These are phyloP conservation scores for Gymnobelideus leadbeateri DNA, from an alignment of 2,113 vertebrate species.

Conservation along the genomic window DNA sequence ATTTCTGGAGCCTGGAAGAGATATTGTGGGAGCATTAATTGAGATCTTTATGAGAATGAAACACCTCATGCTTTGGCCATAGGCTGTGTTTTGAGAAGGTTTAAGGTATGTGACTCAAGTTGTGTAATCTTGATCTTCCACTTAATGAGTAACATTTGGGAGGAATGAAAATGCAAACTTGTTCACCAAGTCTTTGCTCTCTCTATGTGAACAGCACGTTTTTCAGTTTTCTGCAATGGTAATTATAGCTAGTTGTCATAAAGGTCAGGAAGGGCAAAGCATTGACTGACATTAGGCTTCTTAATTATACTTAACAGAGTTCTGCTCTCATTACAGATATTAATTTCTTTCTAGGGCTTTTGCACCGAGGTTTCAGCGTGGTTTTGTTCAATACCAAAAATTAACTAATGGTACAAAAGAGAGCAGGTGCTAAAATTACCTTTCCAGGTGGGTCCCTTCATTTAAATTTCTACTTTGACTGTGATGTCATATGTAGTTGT, in stretches of 20 bases:
- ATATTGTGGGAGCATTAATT: background rate
- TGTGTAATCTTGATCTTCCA: background rate
- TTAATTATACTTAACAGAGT: background rate
- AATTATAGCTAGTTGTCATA: background rate
- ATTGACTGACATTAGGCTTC: background rate
- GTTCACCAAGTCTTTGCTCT: background rate
- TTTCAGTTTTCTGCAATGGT: background rate
- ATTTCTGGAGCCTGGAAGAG: background rate
- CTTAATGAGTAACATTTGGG: background rate
- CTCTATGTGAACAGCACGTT: background rate
- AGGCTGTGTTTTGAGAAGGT: background rate
- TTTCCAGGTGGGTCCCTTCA: background rate
- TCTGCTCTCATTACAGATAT: background rate
- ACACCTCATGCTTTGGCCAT: background rate
- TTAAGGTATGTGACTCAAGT: background rate
- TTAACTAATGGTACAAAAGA: slow-evolving; percentile 30
- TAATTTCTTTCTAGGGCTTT: background rate
- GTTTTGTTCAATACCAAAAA: slow-evolving; percentile 30
- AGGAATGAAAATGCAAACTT: background rate
- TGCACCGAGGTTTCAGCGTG: slow-evolving; percentile 25
- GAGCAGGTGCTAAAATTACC: background rate
- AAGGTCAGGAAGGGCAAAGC: background rate
- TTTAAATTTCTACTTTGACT: background rate
- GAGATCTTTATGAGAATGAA: background rate
- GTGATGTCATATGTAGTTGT: too few relatives aligned